Evolutionary conservation across 2,113 vertebrate genomes (phyloP).

Genomic region (Pygoscelis antarcticus): DNA sequence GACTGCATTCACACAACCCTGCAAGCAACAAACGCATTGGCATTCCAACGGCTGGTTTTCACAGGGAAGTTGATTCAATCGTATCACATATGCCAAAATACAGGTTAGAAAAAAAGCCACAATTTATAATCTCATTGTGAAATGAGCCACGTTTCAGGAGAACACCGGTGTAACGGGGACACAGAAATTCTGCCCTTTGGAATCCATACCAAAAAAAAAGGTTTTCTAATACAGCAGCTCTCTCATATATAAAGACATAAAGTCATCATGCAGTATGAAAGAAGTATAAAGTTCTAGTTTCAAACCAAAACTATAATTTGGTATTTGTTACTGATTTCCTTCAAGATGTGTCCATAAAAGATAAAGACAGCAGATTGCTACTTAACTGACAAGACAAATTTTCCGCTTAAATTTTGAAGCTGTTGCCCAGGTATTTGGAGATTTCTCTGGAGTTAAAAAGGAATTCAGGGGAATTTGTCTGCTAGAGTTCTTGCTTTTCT

Average conservation of each 20-base stretch:
- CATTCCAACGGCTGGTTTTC: conserved; percentile 26
- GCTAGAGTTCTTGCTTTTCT: neutral
- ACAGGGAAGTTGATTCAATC: conserved; percentile 24
- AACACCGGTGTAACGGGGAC: neutral
- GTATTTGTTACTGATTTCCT: neutral
- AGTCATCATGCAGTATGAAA: neutral
- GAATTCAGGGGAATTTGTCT: neutral
- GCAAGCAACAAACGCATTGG: neutral
- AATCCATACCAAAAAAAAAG: neutral
- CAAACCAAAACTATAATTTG: neutral
- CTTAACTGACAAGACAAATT: neutral
- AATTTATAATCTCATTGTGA: conserved; percentile 25
- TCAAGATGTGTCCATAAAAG: neutral
- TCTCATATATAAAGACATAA: neutral
- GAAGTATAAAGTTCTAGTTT: neutral
- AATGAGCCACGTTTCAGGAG: conserved; percentile 41
- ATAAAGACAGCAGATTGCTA: neutral
- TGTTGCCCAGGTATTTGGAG: neutral
- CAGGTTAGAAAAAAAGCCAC: neutral
- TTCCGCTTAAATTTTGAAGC: neutral
- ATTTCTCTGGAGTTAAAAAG: neutral
- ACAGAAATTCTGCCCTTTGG: neutral
- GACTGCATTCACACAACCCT: neutral
- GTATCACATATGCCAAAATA: neutral
- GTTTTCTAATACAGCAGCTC: neutral